Evolutionary conservation across 2,888 invertebrate genomes (phyloP), one percentile per base, ranked within the genome.

Genomic region (Mechanitis mazaeus): DNA sequence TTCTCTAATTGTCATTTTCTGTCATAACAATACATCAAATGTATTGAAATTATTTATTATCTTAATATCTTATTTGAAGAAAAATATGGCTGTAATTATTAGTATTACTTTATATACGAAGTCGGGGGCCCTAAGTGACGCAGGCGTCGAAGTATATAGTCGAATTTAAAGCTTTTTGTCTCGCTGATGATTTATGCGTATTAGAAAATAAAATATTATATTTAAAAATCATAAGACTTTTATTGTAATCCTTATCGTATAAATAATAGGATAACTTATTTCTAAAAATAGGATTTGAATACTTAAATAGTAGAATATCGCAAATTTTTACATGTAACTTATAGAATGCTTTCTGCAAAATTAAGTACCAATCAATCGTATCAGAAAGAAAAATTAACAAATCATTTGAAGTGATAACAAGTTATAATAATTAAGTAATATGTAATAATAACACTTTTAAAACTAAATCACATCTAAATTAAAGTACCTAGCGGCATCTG

Each of bases 151-250:
- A 77, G 63, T 54, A 20, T 61, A 64, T 93, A 94, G 81, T 94
- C 93, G 66, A 93, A 93, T 73, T 92, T 91, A 79, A 93, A 93
- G 70, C 92, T 92, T 72, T 68, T 69, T 77, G 73, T 70, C 73
- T 93, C 92, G 77, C 93, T 93, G 73, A 93, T 93, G 80, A 92
- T 93, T 64, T 88, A 87, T 64, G 54, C 61, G 64, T 61, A 94
- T 93, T 80, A 94, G 67, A 93, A 62, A 62, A 64, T 91, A 76
- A 94, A 71, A 75, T 72, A 77, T 69, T 72, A 69, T 75, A 74
- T 74, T 73, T 79, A 75, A 75, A 76, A 77, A 66, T 67, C 64
- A 68, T 67, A 69, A 59, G 76, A 70, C 66, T 86, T 86, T 86
- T 68, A 83, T 80, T 86, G 72, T 31, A 46, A 60, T 45, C 55